Conservation (phyloP, 1,140 invertebrate genomes). For the Spodoptera litura region DNA sequence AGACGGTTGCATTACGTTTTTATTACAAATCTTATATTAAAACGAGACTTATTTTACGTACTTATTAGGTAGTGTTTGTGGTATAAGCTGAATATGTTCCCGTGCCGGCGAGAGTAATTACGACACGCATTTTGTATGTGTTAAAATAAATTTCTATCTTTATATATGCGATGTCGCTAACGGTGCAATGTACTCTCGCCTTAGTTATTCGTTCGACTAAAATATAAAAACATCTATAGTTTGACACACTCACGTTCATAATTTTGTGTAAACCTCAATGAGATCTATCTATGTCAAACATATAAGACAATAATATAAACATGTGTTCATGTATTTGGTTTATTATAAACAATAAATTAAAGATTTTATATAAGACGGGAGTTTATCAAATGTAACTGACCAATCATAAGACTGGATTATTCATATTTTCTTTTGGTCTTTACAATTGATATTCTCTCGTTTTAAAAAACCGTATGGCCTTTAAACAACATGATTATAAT, state of each 20-base stretch:
- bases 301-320: slow-evolving; percentile 22
- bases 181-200: slow-evolving; percentile 20
- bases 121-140: slow-evolving; percentile 10
- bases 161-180: slow-evolving; percentile 5
- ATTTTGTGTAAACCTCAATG: slow-evolving; percentile 5
- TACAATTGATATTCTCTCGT: slow-evolving; percentile 19
- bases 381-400: not conserved
- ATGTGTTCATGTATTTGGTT: slow-evolving; percentile 47
- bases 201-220: slow-evolving; percentile 7
- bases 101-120: slow-evolving; percentile 19
- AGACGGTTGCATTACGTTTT: slow-evolving; percentile 24
- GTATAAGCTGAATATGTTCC: slow-evolving; percentile 34
- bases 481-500: slow-evolving; percentile 45
- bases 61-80: slow-evolving; percentile 20
- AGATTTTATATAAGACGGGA: slow-evolving; percentile 1
- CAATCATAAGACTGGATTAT: not conserved
- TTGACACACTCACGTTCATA: slow-evolving; percentile 38
- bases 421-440: slow-evolving; percentile 5
- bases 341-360: slow-evolving; percentile 44
- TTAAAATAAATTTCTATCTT: slow-evolving; percentile 20
- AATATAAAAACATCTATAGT: slow-evolving; percentile 6
- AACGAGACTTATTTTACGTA: slow-evolving; percentile 19
- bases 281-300: slow-evolving; percentile 29
- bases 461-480: slow-evolving; percentile 45
- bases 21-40: slow-evolving; percentile 10